Percentiles rank a stretch among this genome's conserved stretches.
Conservation (phyloP, 2,888 invertebrate species). For the Diarsia brunnea region DNA sequence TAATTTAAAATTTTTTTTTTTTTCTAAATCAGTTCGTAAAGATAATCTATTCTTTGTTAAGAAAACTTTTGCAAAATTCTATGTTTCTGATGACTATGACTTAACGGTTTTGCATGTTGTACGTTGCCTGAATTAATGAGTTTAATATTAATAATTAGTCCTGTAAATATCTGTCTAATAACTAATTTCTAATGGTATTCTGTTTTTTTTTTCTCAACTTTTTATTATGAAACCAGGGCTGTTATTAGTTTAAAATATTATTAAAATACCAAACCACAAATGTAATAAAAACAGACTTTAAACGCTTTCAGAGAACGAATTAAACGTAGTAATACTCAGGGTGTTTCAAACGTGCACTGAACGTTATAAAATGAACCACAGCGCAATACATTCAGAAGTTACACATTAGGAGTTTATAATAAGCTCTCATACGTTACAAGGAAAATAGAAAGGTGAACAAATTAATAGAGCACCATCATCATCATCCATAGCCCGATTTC, state of each 20-base stretch:
- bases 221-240: not conserved
- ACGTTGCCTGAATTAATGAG: no score
- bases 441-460: not conserved
- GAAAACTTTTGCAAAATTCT: not conserved
- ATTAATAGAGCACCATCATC: not conserved
- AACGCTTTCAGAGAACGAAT: conserved; percentile 47
- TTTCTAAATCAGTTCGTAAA: no score
- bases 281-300: conserved; percentile 38
- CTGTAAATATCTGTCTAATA: not conserved
- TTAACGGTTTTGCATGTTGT: no score
- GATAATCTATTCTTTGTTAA: not conserved
- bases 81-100: no score
- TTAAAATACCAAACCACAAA: conserved; percentile 11
- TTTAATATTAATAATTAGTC: not conserved
- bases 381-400: conserved; percentile 20
- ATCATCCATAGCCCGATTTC: no score
- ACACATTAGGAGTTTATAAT: not conserved
- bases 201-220: not conserved
- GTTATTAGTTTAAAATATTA: not conserved
- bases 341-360: conserved; percentile 46
- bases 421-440: not conserved
- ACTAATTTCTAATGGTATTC: not conserved
- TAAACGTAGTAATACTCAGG: conserved; percentile 54
- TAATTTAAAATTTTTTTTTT: no score
- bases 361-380: conserved; percentile 41